These are phyloP conservation scores for Plecotus auritus DNA, from an alignment of 2,113 vertebrate species.

Conservation along the genomic window DNA sequence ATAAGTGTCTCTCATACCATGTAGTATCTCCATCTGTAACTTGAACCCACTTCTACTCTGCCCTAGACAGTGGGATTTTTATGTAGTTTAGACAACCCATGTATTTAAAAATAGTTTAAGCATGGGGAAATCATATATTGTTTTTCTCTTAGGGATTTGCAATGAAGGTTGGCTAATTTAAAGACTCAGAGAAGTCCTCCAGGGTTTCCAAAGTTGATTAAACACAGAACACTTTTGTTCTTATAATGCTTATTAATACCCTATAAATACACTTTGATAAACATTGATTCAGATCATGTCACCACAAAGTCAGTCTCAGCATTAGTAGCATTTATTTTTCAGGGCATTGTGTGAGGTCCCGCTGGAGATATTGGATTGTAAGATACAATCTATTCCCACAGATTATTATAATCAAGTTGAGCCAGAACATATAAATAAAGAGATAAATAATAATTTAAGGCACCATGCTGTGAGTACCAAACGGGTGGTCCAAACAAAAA, in stretches of 20 bases:
- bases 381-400: constrained; percentile 69
- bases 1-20: background rate
- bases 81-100: background rate
- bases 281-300: constrained; percentile 38
- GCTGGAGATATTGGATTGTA: constrained; percentile 24
- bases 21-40: background rate
- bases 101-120: constrained; percentile 14
- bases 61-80: background rate
- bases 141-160: constrained; percentile 16
- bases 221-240: constrained; percentile 27
- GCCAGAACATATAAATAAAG: constrained; percentile 58
- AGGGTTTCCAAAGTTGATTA: background rate
- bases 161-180: background rate
- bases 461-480: background rate
- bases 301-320: constrained; percentile 25
- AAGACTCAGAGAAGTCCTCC: background rate
- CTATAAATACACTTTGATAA: constrained; percentile 35
- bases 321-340: constrained; percentile 25
- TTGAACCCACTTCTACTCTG: background rate
- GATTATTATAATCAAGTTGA: constrained; percentile 59
- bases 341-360: constrained; percentile 40
- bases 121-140: background rate
- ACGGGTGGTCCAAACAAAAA: background rate
- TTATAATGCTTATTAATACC: constrained; percentile 45
- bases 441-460: constrained; percentile 38